A percentile compares a stretch with the other conserved stretches of the same genome.
phyloP scores from a whole-genome alignment of 2,888 invertebrate species.

The Pemphredon lugubris region DNA sequence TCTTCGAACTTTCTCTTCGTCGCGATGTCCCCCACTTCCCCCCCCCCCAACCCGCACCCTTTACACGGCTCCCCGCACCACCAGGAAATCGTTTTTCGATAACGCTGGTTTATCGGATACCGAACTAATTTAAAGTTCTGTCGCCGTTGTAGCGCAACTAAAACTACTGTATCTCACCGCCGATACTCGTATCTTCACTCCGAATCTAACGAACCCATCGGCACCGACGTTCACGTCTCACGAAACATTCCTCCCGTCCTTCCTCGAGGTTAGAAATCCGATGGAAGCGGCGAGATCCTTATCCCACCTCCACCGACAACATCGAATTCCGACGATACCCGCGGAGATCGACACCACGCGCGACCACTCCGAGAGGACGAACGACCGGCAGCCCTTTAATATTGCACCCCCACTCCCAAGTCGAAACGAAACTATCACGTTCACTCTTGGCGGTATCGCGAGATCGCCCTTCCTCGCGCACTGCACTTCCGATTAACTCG shows the following conservation, averaged over 20 bases:
- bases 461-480: conserved; percentile 1
- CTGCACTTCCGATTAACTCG: background rate
- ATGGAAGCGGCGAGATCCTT: too few relatives aligned
- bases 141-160: background rate
- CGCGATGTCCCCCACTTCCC: conserved; percentile 2
- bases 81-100: conserved; percentile 50
- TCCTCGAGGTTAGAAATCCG: background rate
- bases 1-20: conserved; percentile 33
- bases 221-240: background rate
- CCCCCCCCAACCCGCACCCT: background rate
- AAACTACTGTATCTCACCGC: conserved; percentile 9
- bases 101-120: conserved; percentile 42
- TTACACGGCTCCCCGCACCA: too few relatives aligned
- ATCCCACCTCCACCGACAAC: background rate
- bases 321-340: background rate
- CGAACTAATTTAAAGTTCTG: conserved; percentile 51
- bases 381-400: background rate
- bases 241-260: background rate
- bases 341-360: conserved; percentile 2
- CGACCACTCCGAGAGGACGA: background rate
- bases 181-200: background rate
- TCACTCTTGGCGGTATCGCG: background rate
- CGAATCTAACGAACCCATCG: background rate
- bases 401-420: background rate
- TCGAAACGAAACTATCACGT: background rate